These are phyloP conservation scores for Diploscapter pachys DNA, from an alignment of 1,140 invertebrate genomes.

Conservation along the genomic window DNA sequence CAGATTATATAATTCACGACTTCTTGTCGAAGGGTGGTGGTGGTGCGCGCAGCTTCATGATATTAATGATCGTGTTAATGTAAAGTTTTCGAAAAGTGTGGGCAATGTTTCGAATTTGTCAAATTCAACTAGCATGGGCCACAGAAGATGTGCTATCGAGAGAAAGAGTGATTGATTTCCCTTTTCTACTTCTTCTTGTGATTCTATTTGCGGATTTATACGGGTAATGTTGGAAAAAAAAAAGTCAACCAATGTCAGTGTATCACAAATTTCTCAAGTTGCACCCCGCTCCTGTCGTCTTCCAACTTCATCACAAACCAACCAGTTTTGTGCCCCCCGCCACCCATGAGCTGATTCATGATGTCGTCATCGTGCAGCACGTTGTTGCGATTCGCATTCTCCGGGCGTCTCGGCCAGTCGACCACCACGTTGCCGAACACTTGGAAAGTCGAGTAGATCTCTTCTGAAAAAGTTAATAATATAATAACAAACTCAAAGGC, in stretches of 20 bases:
- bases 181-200: slow-evolving; percentile 2
- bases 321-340: no score
- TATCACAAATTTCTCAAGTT: no score
- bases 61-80: neutral
- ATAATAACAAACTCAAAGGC: no score
- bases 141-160: no score
- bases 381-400: neutral
- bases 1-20: no score
- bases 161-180: neutral
- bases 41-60: neutral
- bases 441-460: neutral
- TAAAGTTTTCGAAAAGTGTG: neutral
- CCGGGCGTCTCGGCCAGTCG: neutral
- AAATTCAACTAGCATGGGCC: neutral
- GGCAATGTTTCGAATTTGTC: neutral
- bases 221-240: no score
- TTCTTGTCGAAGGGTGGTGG: no score
- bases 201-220: neutral
- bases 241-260: no score
- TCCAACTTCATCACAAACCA: no score
- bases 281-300: no score
- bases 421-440: neutral
- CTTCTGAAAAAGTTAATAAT: neutral
- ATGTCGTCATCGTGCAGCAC: neutral
- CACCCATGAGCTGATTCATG: no score